Base-by-base conservation (phyloP, 1,140 invertebrate species). In the Leptinotarsa defecta region DNA sequence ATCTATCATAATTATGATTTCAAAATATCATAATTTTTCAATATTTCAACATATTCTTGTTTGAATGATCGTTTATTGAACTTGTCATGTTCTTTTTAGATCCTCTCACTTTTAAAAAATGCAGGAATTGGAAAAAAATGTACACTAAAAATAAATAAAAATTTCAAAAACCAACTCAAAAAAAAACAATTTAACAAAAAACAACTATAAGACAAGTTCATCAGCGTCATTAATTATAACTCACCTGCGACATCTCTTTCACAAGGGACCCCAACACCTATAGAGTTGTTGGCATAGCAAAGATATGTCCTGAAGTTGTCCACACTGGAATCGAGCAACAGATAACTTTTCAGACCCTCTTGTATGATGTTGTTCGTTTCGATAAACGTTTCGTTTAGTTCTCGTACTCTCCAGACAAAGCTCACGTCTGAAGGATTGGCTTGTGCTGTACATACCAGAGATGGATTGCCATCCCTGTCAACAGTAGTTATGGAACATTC, bases 321-420 rank as follows among this genome's bases (percentile, higher is more conserved):
- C 19, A 91, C 88, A 34, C 88, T 87, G 13, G 89, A 87, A 79
- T 92, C 90, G n/a, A 94, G 84, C 3, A 87, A 88, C 11, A 94
- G 86, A 82, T 88, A 90, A 84, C 92, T 93, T 78, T 90, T 89
- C 3, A 88, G 83, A 11, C 89, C 89, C 62, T 84, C 81, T 75
- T 89, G 88, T 86, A 72, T 77, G 24, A 81, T 80, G 20, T 80
- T 73, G 17, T 57, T 77, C 34, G 86, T 88, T 74, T 91, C 90
- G 24, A 92, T 86, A 34, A 73, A 79, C 1, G 92, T 93, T 83
- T 94, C 92, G 83, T 95, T 96, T 81, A 93, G 91, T 77, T 92
- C 93, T 83, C 94, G 93, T 71, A 95, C 89, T 78, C 91, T 92
- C 95, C 95, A 97, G 43, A 87, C 89, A 86, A 96, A 96, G 68